These are phyloP conservation scores for Cabera pusaria DNA, from an alignment of 2,888 invertebrate genomes.

Conservation along the genomic window DNA sequence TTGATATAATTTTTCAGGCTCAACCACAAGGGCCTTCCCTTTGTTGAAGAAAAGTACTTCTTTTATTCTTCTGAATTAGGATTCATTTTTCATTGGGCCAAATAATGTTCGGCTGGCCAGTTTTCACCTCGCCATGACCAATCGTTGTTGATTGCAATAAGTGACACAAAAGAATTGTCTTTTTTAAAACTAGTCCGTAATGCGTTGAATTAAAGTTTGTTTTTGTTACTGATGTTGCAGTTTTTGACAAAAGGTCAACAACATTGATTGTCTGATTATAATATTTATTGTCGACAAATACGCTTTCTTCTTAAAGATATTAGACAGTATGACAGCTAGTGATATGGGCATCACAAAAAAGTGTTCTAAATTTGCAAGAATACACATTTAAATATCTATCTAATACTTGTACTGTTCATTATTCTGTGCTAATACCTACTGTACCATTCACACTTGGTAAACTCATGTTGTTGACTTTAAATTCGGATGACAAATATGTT, in stretches of 20 bases:
- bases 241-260: constrained; percentile 5
- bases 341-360: too few relatives aligned
- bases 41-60: neutral
- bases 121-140: constrained; percentile 12
- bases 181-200: constrained; percentile 4
- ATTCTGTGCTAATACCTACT: too few relatives aligned
- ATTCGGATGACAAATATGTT: too few relatives aligned
- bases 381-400: too few relatives aligned
- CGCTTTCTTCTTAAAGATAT: too few relatives aligned
- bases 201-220: constrained; percentile 1
- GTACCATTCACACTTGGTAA: too few relatives aligned
- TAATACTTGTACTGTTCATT: too few relatives aligned
- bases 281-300: too few relatives aligned
- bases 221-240: neutral
- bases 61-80: too few relatives aligned
- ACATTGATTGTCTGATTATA: constrained; percentile 9
- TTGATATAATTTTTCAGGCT: constrained; percentile 2
- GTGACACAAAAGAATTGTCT: constrained; percentile 10
- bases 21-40: neutral
- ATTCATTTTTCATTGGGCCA: constrained; percentile 1
- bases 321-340: too few relatives aligned
- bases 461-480: too few relatives aligned
- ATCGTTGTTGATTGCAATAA: constrained; percentile 1
- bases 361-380: too few relatives aligned
- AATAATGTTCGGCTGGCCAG: constrained; percentile 1